Evolutionary conservation across 2,113 vertebrate genomes (phyloP).

Genomic region (Meleagris gallopavo): DNA sequence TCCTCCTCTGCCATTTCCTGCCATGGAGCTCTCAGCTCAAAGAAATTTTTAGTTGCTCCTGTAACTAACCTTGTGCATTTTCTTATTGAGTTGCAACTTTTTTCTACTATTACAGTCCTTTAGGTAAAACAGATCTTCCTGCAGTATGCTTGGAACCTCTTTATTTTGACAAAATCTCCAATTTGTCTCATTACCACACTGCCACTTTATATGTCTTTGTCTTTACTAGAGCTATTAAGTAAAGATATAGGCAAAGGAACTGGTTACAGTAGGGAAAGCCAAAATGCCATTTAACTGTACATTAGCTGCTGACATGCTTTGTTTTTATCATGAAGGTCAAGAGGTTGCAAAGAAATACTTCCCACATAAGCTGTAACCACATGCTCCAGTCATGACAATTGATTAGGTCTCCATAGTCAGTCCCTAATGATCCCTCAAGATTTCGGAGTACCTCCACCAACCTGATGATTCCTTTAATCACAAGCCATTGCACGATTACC

Average conservation of each 20-base stretch:
- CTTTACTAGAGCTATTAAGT: conserved; percentile 47
- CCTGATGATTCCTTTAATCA: not conserved
- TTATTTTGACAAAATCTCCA: conserved; percentile 34
- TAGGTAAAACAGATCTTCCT: conserved; percentile 33
- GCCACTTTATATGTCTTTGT: conserved; percentile 43
- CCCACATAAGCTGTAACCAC: not conserved
- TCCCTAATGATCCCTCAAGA: not conserved
- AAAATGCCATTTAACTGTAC: not conserved
- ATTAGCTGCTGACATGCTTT: not conserved
- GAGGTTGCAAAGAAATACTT: not conserved
- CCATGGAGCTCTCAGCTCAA: not conserved
- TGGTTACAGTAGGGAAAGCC: conserved; percentile 2
- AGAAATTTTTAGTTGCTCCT: not conserved
- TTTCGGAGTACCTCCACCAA: not conserved
- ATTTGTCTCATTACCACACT: conserved; percentile 38
- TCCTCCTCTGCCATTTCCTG: conserved; percentile 2
- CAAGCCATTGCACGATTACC: not conserved
- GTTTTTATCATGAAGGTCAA: not conserved
- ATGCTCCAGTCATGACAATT: not conserved
- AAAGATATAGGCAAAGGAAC: conserved; percentile 5
- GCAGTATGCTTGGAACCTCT: conserved; percentile 22
- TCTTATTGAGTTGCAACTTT: conserved; percentile 5
- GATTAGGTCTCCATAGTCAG: conserved; percentile 23
- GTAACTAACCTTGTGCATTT: not conserved
- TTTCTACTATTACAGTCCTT: conserved; percentile 17